Evolutionary conservation across 2,113 vertebrate genomes (phyloP), one percentile per base, ranked within the genome.

Genomic region (Neogobius melanostomus): DNA sequence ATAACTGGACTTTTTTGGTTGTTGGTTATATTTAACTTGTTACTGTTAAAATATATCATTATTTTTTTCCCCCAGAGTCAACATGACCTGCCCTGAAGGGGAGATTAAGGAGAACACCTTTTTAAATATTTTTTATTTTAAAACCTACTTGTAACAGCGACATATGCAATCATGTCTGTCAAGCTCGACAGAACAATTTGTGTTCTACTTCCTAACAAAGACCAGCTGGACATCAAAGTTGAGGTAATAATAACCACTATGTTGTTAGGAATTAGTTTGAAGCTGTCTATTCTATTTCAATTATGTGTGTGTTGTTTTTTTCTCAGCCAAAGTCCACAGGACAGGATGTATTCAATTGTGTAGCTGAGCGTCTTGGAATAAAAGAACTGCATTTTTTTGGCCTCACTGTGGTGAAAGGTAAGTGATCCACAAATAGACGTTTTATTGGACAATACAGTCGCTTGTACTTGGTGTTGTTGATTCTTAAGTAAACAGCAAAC

Each of bases 311-410:
- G 12, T 57, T 42, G 21, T 5, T 43, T 7, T 21, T 53, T 70
- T 17, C 80, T 11, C 83, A 97, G 96, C 88, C 92, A 59, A 95
- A 93, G 92, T 93, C 95, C 73, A 94, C 94, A 0, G 95, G 94
- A 16, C 94, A 94, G 59, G 94, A 96, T 76, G 93, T 97, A 76
- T 94, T 96, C 74, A 90, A 90, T 68, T 90, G 86, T 66, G 93
- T 95, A 63, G 94, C 93, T 7, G 92, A 94, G 69, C 68, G 83
- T 77, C 85, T 94, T 52, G 90, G 93, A 85, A 90, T 97, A 81
- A 93, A 93, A 84, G 95, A 96, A 64, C 86, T 95, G 71, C 93
- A 93, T 88, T 94, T 96, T 83, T 98, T 98, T 72, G 95, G 95
- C 76, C 92, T 98, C 77, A 95, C 95, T 15, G 86, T 97, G 76